Evolutionary conservation across 2,797 vertebrate species (phyloP).

Genomic region (Hapalemur alaotrensis): DNA sequence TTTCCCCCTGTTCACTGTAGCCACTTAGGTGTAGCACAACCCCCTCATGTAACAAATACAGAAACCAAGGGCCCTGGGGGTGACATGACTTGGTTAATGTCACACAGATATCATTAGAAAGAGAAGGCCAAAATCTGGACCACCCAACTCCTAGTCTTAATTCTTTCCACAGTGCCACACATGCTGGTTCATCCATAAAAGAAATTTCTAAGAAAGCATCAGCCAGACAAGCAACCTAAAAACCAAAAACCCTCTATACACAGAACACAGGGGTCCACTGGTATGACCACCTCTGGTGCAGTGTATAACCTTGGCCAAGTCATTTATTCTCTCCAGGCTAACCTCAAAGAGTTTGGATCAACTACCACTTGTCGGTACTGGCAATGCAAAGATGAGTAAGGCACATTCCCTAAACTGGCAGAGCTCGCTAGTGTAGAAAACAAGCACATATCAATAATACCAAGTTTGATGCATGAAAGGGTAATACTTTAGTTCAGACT

Average conservation of each 20-base stretch:
- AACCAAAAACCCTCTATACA: too few relatives aligned
- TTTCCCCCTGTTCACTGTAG: not conserved
- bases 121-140: not conserved
- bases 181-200: not conserved
- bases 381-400: not conserved
- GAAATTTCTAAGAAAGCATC: not conserved
- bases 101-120: not conserved
- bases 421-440: not conserved
- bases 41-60: not conserved
- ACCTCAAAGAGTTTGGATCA: rapidly evolving
- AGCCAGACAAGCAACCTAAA: not conserved
- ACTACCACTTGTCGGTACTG: not conserved
- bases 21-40: not conserved
- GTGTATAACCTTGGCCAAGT: not conserved
- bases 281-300: rapidly evolving
- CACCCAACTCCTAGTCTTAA: not conserved
- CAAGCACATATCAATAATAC: not conserved
- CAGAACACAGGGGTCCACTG: not conserved
- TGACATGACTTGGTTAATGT: rapidly evolving
- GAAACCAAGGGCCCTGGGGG: rapidly evolving
- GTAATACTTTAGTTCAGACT: not conserved
- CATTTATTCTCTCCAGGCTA: not conserved
- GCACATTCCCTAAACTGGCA: rapidly evolving
- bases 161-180: not conserved
- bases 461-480: too few relatives aligned